Conservation (phyloP, 2,113 vertebrate species). For the Brevimyrus niger region DNA sequence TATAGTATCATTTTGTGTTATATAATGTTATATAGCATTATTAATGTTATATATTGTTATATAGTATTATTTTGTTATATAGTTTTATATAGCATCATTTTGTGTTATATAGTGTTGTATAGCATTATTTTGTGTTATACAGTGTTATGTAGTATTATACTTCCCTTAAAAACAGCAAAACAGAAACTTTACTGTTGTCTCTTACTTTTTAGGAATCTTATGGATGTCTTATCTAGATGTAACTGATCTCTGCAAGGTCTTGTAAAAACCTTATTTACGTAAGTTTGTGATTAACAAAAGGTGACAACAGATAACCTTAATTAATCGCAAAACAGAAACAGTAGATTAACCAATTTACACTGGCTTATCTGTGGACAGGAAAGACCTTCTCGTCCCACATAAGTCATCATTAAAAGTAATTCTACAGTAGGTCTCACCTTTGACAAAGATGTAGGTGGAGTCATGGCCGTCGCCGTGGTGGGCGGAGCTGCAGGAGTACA, state of each 20-base stretch:
- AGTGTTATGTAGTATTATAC: neutral
- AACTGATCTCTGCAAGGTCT: neutral
- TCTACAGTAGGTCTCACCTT: slow-evolving; percentile 58
- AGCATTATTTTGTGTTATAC: neutral
- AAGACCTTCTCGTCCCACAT: neutral
- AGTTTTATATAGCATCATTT: too few relatives aligned
- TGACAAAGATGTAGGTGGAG: slow-evolving; percentile 64
- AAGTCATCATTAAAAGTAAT: neutral
- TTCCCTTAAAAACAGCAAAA: neutral
- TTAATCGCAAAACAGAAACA: neutral
- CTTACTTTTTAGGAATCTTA: neutral
- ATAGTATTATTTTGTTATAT: too few relatives aligned
- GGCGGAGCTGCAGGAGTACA: slow-evolving; percentile 59
- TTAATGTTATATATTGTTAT: too few relatives aligned
- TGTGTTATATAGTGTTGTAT: too few relatives aligned
- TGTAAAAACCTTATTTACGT: neutral
- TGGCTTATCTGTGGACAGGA: neutral
- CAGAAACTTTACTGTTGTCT: neutral
- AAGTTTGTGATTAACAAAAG: neutral
- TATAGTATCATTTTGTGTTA: too few relatives aligned
- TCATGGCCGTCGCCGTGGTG: slow-evolving; percentile 9
- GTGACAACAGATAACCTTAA: neutral
- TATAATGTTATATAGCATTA: too few relatives aligned
- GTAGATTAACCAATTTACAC: neutral
- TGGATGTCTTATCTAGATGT: neutral